These are phyloP conservation scores for Columba guinea DNA, from an alignment of 2,797 vertebrate species.

Conservation along the genomic window DNA sequence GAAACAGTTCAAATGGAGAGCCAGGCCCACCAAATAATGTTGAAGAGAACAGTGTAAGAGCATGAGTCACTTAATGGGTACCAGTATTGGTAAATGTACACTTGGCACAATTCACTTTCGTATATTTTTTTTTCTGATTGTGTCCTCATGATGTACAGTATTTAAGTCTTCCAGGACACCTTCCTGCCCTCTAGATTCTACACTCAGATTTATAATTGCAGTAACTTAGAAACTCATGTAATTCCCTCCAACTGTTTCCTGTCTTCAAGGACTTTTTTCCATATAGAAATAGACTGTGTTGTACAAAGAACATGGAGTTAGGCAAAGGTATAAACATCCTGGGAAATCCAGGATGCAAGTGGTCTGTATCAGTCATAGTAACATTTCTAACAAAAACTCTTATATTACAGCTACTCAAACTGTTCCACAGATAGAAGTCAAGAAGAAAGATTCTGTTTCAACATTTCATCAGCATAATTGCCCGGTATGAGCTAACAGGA, in stretches of 20 bases:
- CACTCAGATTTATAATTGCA: not conserved
- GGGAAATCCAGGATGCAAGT: not conserved
- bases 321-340: not conserved
- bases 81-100: not conserved
- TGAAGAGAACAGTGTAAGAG: not conserved
- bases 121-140: accelerated
- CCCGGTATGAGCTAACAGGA: not conserved
- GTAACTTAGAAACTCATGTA: not conserved
- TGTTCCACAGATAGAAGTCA: not conserved
- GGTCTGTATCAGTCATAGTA: not conserved
- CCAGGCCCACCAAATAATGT: not conserved
- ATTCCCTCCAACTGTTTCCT: not conserved
- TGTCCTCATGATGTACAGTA: not conserved
- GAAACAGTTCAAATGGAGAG: not conserved
- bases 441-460: not conserved
- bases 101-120: not conserved
- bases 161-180: not conserved
- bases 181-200: not conserved
- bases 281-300: no score
- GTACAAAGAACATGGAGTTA: not conserved
- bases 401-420: not conserved
- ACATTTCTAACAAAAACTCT: not conserved
- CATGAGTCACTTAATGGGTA: not conserved
- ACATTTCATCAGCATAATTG: not conserved
- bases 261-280: not conserved